phyloP scores from a whole-genome alignment of 2,113 vertebrate genomes.

The Dasypus novemcinctus region DNA sequence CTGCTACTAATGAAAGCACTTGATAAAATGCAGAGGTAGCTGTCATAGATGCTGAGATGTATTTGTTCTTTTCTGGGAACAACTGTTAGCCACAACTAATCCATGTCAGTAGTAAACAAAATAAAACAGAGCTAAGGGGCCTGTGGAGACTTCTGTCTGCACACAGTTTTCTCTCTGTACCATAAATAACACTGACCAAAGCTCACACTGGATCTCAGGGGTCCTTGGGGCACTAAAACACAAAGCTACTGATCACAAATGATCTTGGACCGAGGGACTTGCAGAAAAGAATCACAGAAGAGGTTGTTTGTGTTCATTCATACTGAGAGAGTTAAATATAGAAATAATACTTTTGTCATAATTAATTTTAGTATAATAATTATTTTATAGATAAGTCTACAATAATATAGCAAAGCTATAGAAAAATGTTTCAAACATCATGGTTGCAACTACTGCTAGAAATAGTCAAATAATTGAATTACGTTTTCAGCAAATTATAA shows the following conservation, averaged over 20 bases:
- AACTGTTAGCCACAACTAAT: neutral
- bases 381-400: neutral
- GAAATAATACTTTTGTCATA: neutral
- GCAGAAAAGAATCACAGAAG: neutral
- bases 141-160: neutral
- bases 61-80: neutral
- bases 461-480: neutral
- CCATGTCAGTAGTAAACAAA: neutral
- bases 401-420: neutral
- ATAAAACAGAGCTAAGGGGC: neutral
- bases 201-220: neutral
- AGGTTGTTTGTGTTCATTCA: neutral
- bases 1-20: neutral
- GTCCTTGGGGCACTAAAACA: neutral
- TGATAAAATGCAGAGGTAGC: neutral
- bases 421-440: neutral
- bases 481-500: neutral
- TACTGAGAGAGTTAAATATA: neutral
- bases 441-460: neutral
- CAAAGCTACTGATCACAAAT: neutral
- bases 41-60: neutral
- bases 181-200: neutral
- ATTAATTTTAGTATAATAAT: too few species aligned
- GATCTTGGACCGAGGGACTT: neutral
- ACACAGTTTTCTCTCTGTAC: too few species aligned